Evolutionary conservation across 2,797 vertebrate genomes (phyloP).

Genomic region (Parauchenoglanis ngamensis): DNA sequence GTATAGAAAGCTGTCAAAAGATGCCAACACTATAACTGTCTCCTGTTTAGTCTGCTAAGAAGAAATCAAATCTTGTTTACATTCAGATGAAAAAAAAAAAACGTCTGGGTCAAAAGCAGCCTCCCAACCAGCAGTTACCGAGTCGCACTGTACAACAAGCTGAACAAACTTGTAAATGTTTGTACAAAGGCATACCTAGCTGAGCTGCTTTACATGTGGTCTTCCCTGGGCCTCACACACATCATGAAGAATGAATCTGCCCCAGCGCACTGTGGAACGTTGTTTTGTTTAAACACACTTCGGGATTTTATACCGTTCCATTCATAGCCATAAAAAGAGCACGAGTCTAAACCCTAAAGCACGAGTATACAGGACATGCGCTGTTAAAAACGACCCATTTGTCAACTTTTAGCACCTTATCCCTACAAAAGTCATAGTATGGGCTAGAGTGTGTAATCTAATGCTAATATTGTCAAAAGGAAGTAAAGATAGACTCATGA

Average conservation of each 20-base stretch:
- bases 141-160: constrained; percentile 40
- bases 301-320: neutral
- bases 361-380: neutral
- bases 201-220: constrained; percentile 23
- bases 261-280: neutral
- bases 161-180: constrained; percentile 49
- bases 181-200: constrained; percentile 37
- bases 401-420: constrained; percentile 20
- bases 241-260: neutral
- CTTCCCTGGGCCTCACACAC: constrained; percentile 30
- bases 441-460: neutral
- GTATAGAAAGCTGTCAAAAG: constrained; percentile 8
- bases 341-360: neutral
- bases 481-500: constrained; percentile 17
- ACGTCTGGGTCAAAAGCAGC: constrained; percentile 24
- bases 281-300: constrained; percentile 33
- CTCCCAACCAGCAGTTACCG: constrained; percentile 38
- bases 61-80: constrained; percentile 49
- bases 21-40: constrained; percentile 17
- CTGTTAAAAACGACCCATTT: neutral
- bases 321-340: constrained; percentile 9
- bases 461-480: constrained; percentile 1
- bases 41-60: constrained; percentile 47
- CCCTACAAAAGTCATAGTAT: neutral
- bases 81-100: neutral